Base-by-base conservation (phyloP, 2,113 vertebrate genomes). In the Dissostichus mawsoni region DNA sequence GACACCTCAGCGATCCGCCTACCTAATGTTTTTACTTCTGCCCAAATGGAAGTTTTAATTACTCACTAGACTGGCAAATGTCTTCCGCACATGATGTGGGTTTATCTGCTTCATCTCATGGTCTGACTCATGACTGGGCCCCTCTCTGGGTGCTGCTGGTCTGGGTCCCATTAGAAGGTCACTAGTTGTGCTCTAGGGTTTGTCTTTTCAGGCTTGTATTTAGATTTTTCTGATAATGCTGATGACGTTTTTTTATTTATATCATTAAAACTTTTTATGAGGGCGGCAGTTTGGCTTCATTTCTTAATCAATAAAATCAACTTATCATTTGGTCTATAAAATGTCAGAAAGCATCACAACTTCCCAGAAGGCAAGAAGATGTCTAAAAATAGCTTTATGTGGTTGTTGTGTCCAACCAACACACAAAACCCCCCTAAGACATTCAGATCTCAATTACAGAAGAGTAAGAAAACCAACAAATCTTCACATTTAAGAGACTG, bases 41-140 rank as follows among this genome's bases (percentile, higher is more conserved):
- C 71, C 55, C 8, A 75, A 56, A 66, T 82, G 77, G 55, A 74
- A 66, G 77, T 81, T 74, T 69, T 65, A 73, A 74, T 83, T 78
- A 83, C 71, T 82, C 80, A 83, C 29, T 50, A 69, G 73, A 69
- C 81, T 67, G 77, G 61, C 66, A 67, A 47, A 69, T 67, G 55
- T 82, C 61, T 41, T 69, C 77, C 70, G 51, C n/a, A 56, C 70
- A 44, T 52, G 6, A 23, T 33, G 80, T 71, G 84, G 71, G 80
- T 75, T 82, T 63, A 67, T 78, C 70, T 53, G 66, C 73, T 75
- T 50, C 23, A 33, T 59, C 63, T 73, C 70, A 68, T 55, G 36
- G 33, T 71, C 4, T 72, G 67, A 80, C 67, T 80, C 77, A 80
- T 41, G 25, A 45, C 53, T 17, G 12, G 0, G 17, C 36, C 36